These are phyloP conservation scores for Apamea epomidion DNA, from an alignment of 2,888 invertebrate species.

Conservation along the genomic window DNA sequence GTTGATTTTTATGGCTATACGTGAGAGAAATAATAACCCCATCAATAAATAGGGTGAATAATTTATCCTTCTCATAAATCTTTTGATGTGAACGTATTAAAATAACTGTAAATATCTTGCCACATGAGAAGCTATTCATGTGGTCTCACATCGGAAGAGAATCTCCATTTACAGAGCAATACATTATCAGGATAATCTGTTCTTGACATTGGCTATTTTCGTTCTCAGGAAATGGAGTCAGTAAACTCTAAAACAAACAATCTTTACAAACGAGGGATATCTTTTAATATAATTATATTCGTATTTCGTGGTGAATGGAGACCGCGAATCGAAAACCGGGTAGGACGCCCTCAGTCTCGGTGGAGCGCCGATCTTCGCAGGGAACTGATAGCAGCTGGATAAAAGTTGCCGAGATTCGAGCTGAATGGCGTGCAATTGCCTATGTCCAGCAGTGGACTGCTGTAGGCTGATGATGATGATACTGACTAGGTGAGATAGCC, in stretches of 20 bases:
- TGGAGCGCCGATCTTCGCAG: no score
- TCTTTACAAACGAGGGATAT: neutral
- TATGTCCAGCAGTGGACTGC: no score
- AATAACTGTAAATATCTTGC: slow-evolving; percentile 15
- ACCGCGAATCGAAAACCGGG: no score
- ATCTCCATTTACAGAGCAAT: slow-evolving; percentile 26
- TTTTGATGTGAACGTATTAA: slow-evolving; percentile 17
- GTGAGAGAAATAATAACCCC: neutral
- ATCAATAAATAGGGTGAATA: neutral
- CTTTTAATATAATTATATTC: no score
- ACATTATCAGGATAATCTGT: slow-evolving; percentile 30
- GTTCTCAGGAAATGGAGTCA: slow-evolving; percentile 44
- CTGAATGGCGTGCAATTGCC: no score
- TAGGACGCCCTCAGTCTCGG: no score
- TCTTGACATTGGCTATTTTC: slow-evolving; percentile 51
- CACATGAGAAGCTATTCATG: slow-evolving; percentile 23
- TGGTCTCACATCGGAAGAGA: slow-evolving; percentile 42
- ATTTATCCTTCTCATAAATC: neutral
- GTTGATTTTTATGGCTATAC: no score
- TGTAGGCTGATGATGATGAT: no score
- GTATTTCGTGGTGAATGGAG: no score
- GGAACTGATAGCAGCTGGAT: no score
- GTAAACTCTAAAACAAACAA: slow-evolving; percentile 34
- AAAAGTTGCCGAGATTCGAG: no score
- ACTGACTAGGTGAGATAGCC: no score